phyloP scores from a whole-genome alignment of 2,113 vertebrate genomes.

The Neogobius melanostomus region DNA sequence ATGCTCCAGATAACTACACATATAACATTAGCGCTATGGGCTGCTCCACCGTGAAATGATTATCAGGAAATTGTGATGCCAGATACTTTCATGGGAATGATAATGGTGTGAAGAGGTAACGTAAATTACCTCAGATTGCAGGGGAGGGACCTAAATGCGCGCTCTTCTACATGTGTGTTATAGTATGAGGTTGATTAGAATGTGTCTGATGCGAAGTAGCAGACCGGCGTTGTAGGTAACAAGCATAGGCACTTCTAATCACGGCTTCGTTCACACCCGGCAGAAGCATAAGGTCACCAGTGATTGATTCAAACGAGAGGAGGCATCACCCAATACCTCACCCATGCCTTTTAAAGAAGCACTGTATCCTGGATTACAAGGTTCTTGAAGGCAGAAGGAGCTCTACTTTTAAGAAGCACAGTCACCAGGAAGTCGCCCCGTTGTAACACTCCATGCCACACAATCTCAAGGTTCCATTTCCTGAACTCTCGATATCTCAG shows the following conservation, averaged over 20 bases:
- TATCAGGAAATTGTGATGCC: slow-evolving; percentile 11
- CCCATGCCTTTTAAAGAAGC: slow-evolving; percentile 23
- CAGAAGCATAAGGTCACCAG: slow-evolving; percentile 60
- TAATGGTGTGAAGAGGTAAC: slow-evolving; percentile 11
- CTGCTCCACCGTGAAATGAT: slow-evolving; percentile 4
- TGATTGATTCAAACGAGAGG: slow-evolving; percentile 60
- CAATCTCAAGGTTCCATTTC: slow-evolving; percentile 12
- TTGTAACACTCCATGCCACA: background rate
- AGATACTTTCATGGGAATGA: slow-evolving; percentile 33
- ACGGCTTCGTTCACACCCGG: slow-evolving; percentile 44
- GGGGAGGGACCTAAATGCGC: background rate
- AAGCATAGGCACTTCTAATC: slow-evolving; percentile 56
- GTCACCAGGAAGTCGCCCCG: background rate
- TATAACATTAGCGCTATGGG: background rate
- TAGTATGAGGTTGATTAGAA: slow-evolving; percentile 34
- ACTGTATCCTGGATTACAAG: background rate
- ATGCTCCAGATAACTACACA: background rate
- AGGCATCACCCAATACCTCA: slow-evolving; percentile 23
- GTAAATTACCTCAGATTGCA: slow-evolving; percentile 21
- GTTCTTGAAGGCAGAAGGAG: background rate
- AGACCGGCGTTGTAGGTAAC: slow-evolving; percentile 43
- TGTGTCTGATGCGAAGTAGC: slow-evolving; percentile 44
- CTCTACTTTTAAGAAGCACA: background rate
- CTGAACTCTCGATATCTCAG: slow-evolving; percentile 27
- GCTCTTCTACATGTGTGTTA: background rate